These are phyloP conservation scores for Riptortus pedestris DNA, from an alignment of 1,140 invertebrate genomes.

Conservation along the genomic window DNA sequence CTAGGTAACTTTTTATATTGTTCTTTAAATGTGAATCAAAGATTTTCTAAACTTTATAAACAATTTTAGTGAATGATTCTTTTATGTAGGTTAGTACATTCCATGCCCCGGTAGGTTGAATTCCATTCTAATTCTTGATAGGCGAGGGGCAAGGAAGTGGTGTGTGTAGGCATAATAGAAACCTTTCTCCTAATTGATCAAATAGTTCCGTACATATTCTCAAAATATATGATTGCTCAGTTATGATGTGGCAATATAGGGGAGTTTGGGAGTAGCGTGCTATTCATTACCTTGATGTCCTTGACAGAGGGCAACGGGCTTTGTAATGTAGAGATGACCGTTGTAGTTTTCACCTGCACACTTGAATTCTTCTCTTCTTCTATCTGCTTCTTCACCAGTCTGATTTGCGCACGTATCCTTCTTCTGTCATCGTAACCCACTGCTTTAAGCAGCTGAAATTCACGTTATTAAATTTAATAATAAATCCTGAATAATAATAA, in stretches of 20 bases:
- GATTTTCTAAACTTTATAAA: no score
- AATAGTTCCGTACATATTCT: background rate
- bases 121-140: no score
- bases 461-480: no score
- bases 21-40: no score
- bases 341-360: background rate
- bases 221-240: no score
- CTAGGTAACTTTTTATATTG: no score
- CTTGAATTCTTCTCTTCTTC: slow-evolving; percentile 32
- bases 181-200: background rate
- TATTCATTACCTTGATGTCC: slow-evolving; percentile 7
- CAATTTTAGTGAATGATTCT: no score
- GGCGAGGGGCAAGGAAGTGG: no score
- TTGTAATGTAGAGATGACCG: background rate
- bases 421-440: slow-evolving; percentile 60
- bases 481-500: slow-evolving; percentile 11
- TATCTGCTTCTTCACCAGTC: slow-evolving; percentile 50
- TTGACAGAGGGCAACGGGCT: background rate
- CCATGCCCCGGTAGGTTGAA: no score
- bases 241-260: no score
- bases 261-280: no score
- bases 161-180: background rate
- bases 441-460: slow-evolving; percentile 54
- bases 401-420: slow-evolving; percentile 60
- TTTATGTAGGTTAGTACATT: no score